Evolutionary conservation across 30 jellyfish, hydroid and myxozoan species (phyloP).

Genomic region (Hydractinia echinata): DNA sequence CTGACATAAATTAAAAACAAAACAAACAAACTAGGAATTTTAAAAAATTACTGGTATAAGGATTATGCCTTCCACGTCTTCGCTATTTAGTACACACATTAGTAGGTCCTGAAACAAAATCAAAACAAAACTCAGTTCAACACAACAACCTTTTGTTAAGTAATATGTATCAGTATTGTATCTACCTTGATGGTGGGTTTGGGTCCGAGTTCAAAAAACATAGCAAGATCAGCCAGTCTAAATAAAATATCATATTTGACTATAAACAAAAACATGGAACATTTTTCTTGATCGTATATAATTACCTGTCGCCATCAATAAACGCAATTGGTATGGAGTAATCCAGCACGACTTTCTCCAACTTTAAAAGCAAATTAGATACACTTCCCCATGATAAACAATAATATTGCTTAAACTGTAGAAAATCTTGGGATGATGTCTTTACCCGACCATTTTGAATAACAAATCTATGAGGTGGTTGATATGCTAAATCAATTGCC

Average conservation of each 20-base stretch:
- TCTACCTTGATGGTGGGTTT: slow-evolving; percentile 58
- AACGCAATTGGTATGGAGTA: slow-evolving; percentile 79
- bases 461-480: neutral
- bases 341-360: slow-evolving; percentile 48
- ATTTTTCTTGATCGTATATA: neutral
- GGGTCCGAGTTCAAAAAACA: slow-evolving; percentile 63
- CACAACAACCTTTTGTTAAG: neutral
- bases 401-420: slow-evolving; percentile 45
- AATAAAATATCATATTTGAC: neutral
- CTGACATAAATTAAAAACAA: neutral
- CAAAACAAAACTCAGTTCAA: neutral
- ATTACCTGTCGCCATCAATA: slow-evolving; percentile 83
- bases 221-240: slow-evolving; percentile 66
- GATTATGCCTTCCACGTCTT: slow-evolving; percentile 59
- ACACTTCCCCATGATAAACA: slow-evolving; percentile 80
- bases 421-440: slow-evolving; percentile 43
- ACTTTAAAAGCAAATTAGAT: slow-evolving; percentile 36
- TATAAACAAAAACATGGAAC: neutral
- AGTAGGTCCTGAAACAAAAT: slow-evolving; percentile 42
- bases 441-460: slow-evolving; percentile 19
- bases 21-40: neutral
- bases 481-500: neutral
- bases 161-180: neutral
- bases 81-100: slow-evolving; percentile 50
- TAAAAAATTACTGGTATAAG: slow-evolving; percentile 49